Evolutionary conservation across 53 echinoderm and acorn worm species (phyloP).

Genomic region (Echinometra lucunter): DNA sequence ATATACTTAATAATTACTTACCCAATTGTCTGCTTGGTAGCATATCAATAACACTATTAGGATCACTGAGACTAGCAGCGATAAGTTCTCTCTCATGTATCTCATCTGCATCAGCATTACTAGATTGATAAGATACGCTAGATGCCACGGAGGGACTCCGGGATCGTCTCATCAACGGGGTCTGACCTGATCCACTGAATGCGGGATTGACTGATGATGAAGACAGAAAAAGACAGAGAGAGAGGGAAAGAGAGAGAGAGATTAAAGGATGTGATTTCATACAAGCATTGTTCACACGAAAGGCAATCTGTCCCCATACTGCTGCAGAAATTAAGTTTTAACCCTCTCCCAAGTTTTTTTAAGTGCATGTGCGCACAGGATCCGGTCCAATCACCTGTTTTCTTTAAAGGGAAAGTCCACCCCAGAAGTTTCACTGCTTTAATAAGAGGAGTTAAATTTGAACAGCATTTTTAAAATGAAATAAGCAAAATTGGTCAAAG

Average conservation of each 20-base stretch:
- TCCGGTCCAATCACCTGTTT: too few species aligned
- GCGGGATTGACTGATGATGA: slow-evolving; percentile 53
- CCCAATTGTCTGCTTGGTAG: slow-evolving; percentile 94
- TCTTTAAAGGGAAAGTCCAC: too few species aligned
- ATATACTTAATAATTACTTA: too few species aligned
- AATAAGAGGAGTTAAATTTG: too few species aligned
- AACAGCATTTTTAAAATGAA: too few species aligned
- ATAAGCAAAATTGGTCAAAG: too few species aligned
- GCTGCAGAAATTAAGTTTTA: too few species aligned
- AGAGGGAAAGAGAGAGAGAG: slow-evolving; percentile 7
- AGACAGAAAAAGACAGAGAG: neutral
- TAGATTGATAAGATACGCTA: slow-evolving; percentile 80
- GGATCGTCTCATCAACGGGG: slow-evolving; percentile 53
- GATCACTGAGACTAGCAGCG: slow-evolving; percentile 87
- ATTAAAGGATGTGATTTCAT: neutral
- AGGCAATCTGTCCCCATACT: too few species aligned
- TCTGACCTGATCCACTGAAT: slow-evolving; percentile 49
- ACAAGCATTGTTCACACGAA: too few species aligned
- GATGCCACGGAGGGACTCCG: slow-evolving; percentile 77
- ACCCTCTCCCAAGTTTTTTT: too few species aligned
- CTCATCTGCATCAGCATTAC: slow-evolving; percentile 87
- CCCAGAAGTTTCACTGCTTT: too few species aligned
- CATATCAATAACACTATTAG: slow-evolving; percentile 85
- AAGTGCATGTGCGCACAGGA: too few species aligned
- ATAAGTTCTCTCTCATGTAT: slow-evolving; percentile 83